Evolutionary conservation across 2,113 vertebrate genomes (phyloP), one percentile per base, ranked within the genome.

Genomic region (Mustela nigripes): DNA sequence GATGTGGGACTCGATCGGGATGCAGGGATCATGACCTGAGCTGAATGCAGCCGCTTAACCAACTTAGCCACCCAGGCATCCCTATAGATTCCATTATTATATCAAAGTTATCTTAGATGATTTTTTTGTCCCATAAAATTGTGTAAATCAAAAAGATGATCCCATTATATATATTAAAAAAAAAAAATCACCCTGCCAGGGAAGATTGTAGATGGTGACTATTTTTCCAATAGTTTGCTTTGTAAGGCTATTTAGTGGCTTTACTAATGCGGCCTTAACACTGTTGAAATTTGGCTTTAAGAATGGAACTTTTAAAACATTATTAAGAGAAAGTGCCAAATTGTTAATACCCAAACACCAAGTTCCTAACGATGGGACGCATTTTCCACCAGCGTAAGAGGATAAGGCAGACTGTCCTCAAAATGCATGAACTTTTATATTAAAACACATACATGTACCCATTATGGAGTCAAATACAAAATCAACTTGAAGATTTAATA

Each of bases 381-480:
- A 24, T 65, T 48, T 81, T 48, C 39, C 28, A 33, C 1, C 69
- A 18, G 93, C n/a, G 33, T 79, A 50, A 53, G 0, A 5, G 50
- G n/a, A 80, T 53, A 39, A 69, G 28, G 14, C 16, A 63, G 18
- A 4, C 28, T 5, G 2, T 48, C 60, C 76, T 63, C 33, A 12
- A 91, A 89, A 85, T 9, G 16, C 62, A 69, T 22, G 56, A 33
- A 56, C 81, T 94, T 92, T 63, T 90, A 78, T 63, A 84, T 84
- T 63, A 84, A 95, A 78, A 84, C 36, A 73, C 53, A 93, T 4
- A 78, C 1, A 71, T 5, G 65, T 42, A 86, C 3, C 24, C 50
- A 69, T 71, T 94, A 81, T 69, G 21, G n/a, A 60, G 21, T 84
- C 42, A 91, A 94, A 95, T 26, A 62, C 22, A 94, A 89, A 90